A percentile compares a stretch with the other conserved stretches of the same genome.
These are phyloP conservation scores for Platanista minor DNA, from an alignment of 2,113 vertebrate genomes.

Conservation along the genomic window DNA sequence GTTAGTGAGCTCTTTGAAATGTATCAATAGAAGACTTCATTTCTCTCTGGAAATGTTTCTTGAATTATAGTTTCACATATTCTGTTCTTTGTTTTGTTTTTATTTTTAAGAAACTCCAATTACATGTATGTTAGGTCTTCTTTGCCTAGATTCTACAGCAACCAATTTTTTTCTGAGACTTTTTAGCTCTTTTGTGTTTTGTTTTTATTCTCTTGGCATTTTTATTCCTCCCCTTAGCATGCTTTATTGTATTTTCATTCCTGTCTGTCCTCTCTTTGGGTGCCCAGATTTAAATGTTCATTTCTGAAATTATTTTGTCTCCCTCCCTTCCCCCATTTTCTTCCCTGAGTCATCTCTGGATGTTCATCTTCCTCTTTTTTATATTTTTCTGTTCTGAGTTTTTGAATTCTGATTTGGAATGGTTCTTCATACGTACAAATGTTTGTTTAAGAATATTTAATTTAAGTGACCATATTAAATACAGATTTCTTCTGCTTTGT, in stretches of 20 bases:
- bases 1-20: not conserved
- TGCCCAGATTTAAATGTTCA: not conserved
- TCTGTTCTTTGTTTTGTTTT: not conserved
- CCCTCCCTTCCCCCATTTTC: not conserved
- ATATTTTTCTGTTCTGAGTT: not conserved
- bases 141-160: not conserved
- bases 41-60: not conserved
- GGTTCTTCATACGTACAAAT: not conserved
- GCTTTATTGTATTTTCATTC: not conserved
- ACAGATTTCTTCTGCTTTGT: not conserved
- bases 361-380: not conserved
- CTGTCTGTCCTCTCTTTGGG: not conserved
- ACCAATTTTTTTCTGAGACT: not conserved
- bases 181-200: not conserved
- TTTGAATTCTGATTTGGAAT: not conserved
- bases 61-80: not conserved
- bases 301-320: not conserved
- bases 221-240: not conserved
- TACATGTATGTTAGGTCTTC: not conserved
- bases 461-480: not conserved
- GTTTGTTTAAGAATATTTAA: not conserved
- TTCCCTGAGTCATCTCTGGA: not conserved
- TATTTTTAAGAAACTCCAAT: not conserved
- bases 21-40: not conserved
- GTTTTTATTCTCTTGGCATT: not conserved